A percentile compares a stretch with the other conserved stretches of the same genome.
Evolutionary conservation across 2,113 vertebrate species (phyloP).

Genomic region (Triplophysa siluroides): DNA sequence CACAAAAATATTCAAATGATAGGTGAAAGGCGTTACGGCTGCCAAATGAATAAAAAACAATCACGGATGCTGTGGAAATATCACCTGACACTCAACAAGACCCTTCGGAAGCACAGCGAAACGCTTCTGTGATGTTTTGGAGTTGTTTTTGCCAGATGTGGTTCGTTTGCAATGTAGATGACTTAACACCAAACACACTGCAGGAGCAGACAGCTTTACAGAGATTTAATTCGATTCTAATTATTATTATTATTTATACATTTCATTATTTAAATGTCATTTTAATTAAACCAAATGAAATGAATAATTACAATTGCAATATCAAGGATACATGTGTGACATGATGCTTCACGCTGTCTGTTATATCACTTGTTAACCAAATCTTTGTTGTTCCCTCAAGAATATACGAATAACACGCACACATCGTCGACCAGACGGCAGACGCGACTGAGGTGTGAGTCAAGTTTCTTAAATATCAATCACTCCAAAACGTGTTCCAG

Average conservation of each 20-base stretch:
- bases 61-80: not conserved
- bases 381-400: not conserved
- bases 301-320: too few species aligned
- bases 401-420: not conserved
- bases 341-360: not conserved
- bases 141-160: too few species aligned
- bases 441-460: not conserved
- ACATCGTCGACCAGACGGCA: not conserved
- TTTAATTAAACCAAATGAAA: too few species aligned
- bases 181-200: too few species aligned
- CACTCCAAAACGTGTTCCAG: not conserved
- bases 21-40: too few species aligned
- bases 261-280: too few species aligned
- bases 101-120: too few species aligned
- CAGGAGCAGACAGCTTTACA: too few species aligned
- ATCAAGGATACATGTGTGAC: not conserved
- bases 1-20: not conserved
- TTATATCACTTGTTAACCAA: not conserved
- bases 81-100: not conserved
- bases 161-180: too few species aligned
- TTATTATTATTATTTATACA: too few species aligned
- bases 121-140: too few species aligned
- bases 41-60: not conserved
- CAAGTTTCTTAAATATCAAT: constrained; percentile 30
- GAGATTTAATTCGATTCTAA: too few species aligned